A percentile compares a stretch with the other conserved stretches of the same genome.
Conservation (phyloP, 2,888 invertebrate species). For the Diaprepes abbreviatus region DNA sequence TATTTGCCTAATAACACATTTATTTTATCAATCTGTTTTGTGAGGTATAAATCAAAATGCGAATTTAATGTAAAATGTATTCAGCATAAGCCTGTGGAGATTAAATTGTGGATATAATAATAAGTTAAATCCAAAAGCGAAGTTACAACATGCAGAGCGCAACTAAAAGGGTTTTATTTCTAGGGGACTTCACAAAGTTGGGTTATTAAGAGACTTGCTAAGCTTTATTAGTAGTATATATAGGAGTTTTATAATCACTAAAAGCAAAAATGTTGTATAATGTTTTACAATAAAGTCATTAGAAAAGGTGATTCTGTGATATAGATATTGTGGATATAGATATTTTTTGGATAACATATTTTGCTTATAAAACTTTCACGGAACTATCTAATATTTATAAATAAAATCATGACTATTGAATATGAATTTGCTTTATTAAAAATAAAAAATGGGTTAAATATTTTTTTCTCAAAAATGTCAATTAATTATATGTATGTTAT, state of each 20-base stretch:
- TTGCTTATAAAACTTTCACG: no score
- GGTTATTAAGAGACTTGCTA: neutral
- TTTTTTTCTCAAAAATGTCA: no score
- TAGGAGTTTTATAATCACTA: neutral
- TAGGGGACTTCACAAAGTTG: neutral
- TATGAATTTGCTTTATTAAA: no score
- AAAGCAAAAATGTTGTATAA: neutral
- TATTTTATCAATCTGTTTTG: slow-evolving; percentile 29
- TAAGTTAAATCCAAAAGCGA: slow-evolving; percentile 12
- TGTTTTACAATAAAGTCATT: no score
- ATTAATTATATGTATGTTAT: no score
- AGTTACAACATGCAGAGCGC: slow-evolving; percentile 11
- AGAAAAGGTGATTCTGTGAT: no score
- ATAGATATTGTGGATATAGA: no score
- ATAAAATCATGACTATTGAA: no score
- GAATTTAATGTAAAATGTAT: slow-evolving; percentile 33
- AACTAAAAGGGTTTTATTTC: slow-evolving; percentile 9
- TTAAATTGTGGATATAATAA: slow-evolving; percentile 15
- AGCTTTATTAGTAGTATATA: slow-evolving; percentile 1
- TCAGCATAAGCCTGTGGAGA: slow-evolving; percentile 16
- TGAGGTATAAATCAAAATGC: slow-evolving; percentile 30
- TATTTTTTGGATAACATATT: no score
- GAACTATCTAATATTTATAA: no score
- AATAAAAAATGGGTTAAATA: no score
- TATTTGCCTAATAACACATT: slow-evolving; percentile 5